phyloP scores from a whole-genome alignment of 2,888 invertebrate species.

The Biston stratarius region DNA sequence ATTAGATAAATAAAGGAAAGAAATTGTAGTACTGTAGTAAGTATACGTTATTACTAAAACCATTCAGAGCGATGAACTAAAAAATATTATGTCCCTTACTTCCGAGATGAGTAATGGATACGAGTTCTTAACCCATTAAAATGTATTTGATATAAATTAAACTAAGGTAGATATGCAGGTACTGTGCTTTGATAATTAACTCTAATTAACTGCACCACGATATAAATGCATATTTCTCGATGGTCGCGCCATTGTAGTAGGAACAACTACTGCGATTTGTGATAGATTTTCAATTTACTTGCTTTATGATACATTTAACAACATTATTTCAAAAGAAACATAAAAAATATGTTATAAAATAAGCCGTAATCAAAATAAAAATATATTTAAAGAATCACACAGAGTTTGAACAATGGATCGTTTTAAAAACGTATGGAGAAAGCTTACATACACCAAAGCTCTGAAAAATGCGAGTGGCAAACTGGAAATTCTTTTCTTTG shows the following conservation, averaged over 20 bases:
- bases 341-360: no score
- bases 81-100: no score
- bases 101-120: neutral
- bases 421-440: conserved; percentile 59
- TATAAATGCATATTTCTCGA: neutral
- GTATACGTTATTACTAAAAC: no score
- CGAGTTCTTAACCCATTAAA: neutral
- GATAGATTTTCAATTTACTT: no score
- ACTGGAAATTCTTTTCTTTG: conserved; percentile 72
- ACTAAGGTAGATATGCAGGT: neutral
- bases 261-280: neutral
- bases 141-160: neutral
- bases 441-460: conserved; percentile 65
- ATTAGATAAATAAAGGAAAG: no score
- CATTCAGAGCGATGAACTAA: no score
- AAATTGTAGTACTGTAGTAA: no score
- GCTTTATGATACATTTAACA: no score
- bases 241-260: neutral
- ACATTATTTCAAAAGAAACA: no score
- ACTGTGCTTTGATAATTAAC: neutral
- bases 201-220: neutral
- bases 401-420: conserved; percentile 53
- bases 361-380: no score
- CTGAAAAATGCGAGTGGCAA: conserved; percentile 65
- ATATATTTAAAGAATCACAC: neutral